A percentile compares a stretch with the other conserved stretches of the same genome.
Conservation (phyloP, 2,113 vertebrate genomes). For the Microcebus murinus region DNA sequence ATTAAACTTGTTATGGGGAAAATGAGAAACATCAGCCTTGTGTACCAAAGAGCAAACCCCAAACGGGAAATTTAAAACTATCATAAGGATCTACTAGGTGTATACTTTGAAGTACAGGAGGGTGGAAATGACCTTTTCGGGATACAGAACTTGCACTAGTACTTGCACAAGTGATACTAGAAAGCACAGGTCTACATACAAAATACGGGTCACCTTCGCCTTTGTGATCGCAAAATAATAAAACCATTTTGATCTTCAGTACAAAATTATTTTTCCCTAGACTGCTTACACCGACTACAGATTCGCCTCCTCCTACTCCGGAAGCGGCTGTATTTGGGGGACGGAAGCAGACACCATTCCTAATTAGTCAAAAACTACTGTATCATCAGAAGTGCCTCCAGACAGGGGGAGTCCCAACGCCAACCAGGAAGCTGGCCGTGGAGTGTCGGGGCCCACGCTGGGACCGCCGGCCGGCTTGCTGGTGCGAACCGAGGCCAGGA, state of each 20-base stretch:
- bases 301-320: background rate
- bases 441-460: too few relatives aligned
- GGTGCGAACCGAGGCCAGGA: background rate
- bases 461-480: fast-evolving
- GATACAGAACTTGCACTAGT: background rate
- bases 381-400: background rate
- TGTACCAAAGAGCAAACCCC: background rate
- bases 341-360: background rate
- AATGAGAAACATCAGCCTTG: background rate
- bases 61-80: background rate
- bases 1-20: background rate
- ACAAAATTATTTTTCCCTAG: background rate
- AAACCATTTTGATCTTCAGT: background rate
- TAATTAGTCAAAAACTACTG: background rate
- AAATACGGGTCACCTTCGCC: background rate
- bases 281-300: background rate
- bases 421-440: background rate
- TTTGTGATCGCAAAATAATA: background rate
- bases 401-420: background rate
- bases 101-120: background rate
- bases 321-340: background rate
- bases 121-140: background rate
- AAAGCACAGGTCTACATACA: background rate
- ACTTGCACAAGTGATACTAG: background rate
- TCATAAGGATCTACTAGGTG: background rate